These are phyloP conservation scores for Bombus turneri DNA, from an alignment of 1,140 invertebrate genomes.

Conservation along the genomic window DNA sequence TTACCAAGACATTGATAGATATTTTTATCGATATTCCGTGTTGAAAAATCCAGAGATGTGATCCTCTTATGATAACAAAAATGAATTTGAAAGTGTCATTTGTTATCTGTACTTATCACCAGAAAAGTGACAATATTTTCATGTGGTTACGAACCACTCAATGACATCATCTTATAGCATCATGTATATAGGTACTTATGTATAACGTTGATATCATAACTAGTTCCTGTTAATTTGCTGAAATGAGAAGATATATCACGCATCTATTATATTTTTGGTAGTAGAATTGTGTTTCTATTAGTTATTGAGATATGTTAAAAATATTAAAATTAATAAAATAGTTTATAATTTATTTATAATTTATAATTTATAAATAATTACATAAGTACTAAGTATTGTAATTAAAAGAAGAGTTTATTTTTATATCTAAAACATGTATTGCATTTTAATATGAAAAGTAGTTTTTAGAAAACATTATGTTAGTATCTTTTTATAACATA, in stretches of 20 bases:
- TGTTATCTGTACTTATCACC: background rate
- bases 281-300: background rate
- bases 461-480: too few relatives aligned
- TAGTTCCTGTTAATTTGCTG: background rate
- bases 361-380: too few relatives aligned
- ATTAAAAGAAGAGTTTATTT: background rate
- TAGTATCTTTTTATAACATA: too few relatives aligned
- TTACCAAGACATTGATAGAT: too few relatives aligned
- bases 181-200: background rate
- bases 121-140: background rate
- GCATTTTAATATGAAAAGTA: too few relatives aligned
- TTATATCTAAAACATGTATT: background rate
- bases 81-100: background rate
- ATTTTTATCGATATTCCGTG: too few relatives aligned
- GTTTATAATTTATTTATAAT: too few relatives aligned
- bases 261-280: background rate
- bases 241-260: background rate
- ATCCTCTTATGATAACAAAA: too few relatives aligned
- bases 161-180: background rate
- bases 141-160: background rate
- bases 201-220: background rate
- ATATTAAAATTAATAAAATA: too few relatives aligned
- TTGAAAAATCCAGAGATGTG: too few relatives aligned
- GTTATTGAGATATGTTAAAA: background rate
- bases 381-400: too few relatives aligned